Conservation (phyloP, 2,888 invertebrate genomes). For the Rhagonycha fulva region DNA sequence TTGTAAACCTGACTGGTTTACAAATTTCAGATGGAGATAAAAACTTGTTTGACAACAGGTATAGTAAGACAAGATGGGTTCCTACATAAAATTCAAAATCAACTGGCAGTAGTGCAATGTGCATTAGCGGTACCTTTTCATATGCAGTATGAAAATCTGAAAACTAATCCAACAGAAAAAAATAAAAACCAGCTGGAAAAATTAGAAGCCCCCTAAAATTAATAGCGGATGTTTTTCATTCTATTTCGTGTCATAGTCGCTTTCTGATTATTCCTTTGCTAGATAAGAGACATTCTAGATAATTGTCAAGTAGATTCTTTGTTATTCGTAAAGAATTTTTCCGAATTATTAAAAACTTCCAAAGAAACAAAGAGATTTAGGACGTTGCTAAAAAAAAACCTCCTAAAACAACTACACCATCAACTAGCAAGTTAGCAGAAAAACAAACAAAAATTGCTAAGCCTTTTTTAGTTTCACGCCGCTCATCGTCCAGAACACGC, state of each 20-base stretch:
- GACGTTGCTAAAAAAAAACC: neutral
- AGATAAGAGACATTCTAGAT: neutral
- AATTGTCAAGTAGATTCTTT: neutral
- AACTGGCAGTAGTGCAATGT: constrained; percentile 9
- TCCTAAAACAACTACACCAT: too few relatives aligned
- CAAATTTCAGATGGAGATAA: too few relatives aligned
- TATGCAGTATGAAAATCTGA: neutral
- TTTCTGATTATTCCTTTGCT: neutral
- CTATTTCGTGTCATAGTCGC: constrained; percentile 1
- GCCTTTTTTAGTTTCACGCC: neutral
- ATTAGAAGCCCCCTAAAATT: constrained; percentile 9
- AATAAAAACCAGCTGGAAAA: constrained; percentile 4
- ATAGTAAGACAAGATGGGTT: constrained; percentile 16
- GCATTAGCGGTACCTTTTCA: constrained; percentile 20
- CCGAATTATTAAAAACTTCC: neutral
- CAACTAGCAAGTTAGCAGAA: too few relatives aligned
- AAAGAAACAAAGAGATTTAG: neutral
- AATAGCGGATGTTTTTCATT: constrained; percentile 9
- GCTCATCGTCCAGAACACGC: neutral
- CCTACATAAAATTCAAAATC: constrained; percentile 11
- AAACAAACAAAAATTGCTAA: too few relatives aligned
- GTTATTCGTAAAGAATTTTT: neutral
- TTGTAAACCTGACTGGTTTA: too few relatives aligned
- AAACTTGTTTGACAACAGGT: constrained; percentile 5
- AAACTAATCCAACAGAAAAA: neutral